Evolutionary conservation across 2,797 vertebrate species (phyloP).

Genomic region (Phrynocephalus vlangalii): DNA sequence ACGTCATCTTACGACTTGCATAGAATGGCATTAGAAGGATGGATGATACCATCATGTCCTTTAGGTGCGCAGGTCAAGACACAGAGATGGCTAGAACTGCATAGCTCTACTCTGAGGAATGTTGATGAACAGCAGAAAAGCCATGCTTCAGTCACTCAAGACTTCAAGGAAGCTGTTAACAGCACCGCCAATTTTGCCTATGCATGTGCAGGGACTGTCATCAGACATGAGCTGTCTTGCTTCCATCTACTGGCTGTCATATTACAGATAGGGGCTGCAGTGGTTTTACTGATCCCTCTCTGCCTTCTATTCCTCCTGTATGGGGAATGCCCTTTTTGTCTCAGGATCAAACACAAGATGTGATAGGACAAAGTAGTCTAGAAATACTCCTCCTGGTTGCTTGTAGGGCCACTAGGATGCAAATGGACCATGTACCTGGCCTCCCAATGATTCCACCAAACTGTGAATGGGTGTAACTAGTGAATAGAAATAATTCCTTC

Average conservation of each 20-base stretch:
- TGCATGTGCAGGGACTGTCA: no score
- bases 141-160: background rate
- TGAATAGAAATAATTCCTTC: background rate
- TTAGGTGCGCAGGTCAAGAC: no score
- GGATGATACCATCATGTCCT: no score
- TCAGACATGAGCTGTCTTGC: background rate
- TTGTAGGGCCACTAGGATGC: background rate
- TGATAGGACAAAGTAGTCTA: background rate
- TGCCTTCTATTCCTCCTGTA: background rate
- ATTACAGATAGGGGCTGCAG: background rate
- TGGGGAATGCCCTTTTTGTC: background rate
- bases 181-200: background rate
- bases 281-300: background rate
- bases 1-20: background rate
- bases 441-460: background rate
- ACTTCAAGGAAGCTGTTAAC: background rate
- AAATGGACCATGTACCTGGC: background rate
- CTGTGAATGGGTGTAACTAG: background rate
- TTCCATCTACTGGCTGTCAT: background rate
- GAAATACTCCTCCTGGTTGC: background rate
- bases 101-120: background rate
- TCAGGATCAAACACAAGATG: no score
- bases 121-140: background rate
- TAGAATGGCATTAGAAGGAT: background rate
- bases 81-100: background rate